Conservation (phyloP, 2,797 vertebrate species). For the Falco rusticolus region DNA sequence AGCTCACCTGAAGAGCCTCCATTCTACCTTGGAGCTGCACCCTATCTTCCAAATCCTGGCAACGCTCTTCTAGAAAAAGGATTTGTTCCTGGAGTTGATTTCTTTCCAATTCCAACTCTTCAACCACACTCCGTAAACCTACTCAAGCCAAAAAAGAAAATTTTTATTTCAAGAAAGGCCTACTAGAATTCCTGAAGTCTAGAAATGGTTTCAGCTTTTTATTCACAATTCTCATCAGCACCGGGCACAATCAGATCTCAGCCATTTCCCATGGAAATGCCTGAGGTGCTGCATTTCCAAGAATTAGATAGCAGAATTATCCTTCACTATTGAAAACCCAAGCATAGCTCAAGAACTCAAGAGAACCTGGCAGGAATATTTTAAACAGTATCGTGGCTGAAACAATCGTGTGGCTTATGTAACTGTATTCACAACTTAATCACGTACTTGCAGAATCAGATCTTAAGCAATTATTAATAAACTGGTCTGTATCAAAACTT, state of each 20-base stretch:
- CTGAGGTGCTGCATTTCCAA: not conserved
- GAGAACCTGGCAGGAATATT: not conserved
- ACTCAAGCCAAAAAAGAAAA: conserved; percentile 27
- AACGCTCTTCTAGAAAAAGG: conserved; percentile 86
- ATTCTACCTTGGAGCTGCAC: conserved; percentile 89
- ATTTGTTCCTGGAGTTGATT: conserved; percentile 95
- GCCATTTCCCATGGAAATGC: not conserved
- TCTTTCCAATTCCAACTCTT: conserved; percentile 90
- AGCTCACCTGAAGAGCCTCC: conserved; percentile 87
- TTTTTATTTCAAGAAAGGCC: not conserved
- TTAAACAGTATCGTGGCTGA: not conserved
- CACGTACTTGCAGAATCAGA: not conserved
- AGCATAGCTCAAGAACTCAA: not conserved
- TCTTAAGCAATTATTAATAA: not conserved
- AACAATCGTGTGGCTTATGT: not conserved
- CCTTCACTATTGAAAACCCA: not conserved
- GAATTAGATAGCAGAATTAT: not conserved
- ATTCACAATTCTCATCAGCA: not conserved
- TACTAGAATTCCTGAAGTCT: not conserved
- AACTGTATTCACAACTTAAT: not conserved
- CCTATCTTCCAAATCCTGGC: conserved; percentile 88
- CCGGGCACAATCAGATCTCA: not conserved
- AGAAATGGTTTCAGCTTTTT: not conserved
- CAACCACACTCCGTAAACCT: conserved; percentile 88
- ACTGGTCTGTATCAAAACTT: not conserved